Base-by-base conservation (phyloP, 2,888 invertebrate species). In the Stomorhina lunata region DNA sequence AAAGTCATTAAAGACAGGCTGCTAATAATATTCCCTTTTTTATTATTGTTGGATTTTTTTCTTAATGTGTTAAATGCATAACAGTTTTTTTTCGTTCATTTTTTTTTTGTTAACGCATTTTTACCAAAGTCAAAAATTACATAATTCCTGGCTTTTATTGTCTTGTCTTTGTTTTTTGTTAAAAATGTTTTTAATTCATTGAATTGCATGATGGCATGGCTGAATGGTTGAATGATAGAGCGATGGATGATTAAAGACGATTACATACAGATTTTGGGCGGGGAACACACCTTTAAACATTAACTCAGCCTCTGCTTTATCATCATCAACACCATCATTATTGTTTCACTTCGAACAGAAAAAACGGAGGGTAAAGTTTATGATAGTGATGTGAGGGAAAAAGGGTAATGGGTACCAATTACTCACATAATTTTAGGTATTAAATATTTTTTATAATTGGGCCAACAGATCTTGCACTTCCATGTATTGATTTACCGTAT, bases 101-200 rank as follows among this genome's bases (percentile, higher is more conserved):
- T n/a, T n/a, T n/a, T n/a, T n/a, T n/a, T n/a, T n/a, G n/a, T 20
- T 29, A 20, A 2, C 17, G 43, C 29, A 59, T 68, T 50, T 76
- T 29, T 59, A 45, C 43, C 71, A 77, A 77, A 81, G 61, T 77
- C 69, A 77, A 68, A 71, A 59, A 48, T 81, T 77, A 73, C 72
- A 68, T 77, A 77, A 81, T 34, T 59, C 71, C 34, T 80, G 48
- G n/a, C 9, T 65, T 66, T 50, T 32, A 17, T 34, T 9, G 48
- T 32, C 55, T 80, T 40, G 25, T 69, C 32, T 45, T 59, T 57
- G 7, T 22, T 43, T 7, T 4, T n/a, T n/a, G n/a, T n/a, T n/a
- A n/a, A n/a, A n/a, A n/a, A n/a, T n/a, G n/a, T 25, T 25, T 25
- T 73, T 37, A 45, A 48, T 32, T 48, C 48, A 17, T 65, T 43